Evolutionary conservation across 2,113 vertebrate genomes (phyloP).

Genomic region (Oenanthe melanoleuca): DNA sequence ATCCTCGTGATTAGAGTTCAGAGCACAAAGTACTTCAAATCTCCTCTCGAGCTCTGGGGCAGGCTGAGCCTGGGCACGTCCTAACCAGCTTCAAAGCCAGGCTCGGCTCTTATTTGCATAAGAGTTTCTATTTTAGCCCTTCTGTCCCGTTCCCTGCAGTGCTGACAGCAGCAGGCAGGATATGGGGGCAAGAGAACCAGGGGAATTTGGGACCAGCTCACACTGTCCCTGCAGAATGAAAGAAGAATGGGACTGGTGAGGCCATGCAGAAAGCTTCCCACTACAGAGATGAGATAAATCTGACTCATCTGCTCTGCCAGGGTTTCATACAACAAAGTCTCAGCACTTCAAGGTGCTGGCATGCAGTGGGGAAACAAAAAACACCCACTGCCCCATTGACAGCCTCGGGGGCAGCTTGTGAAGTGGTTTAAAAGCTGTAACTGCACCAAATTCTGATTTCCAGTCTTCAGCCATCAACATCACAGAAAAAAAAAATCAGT

Average conservation of each 20-base stretch:
- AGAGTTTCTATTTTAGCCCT: constrained; percentile 43
- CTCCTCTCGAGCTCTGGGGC: not conserved
- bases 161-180: not conserved
- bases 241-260: not conserved
- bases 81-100: constrained; percentile 4
- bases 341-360: not conserved
- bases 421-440: not conserved
- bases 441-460: not conserved
- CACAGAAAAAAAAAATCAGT: not conserved
- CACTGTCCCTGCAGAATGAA: not conserved
- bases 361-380: not conserved
- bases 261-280: not conserved
- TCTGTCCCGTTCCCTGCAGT: fast-evolving
- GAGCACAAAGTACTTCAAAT: constrained; percentile 37
- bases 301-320: not conserved
- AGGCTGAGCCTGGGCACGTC: not conserved
- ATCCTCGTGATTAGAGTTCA: not conserved
- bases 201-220: not conserved
- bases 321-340: not conserved
- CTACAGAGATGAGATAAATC: not conserved
- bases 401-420: not conserved
- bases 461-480: not conserved
- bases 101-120: not conserved
- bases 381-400: fast-evolving
- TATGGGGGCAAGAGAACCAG: not conserved